Base-by-base conservation (phyloP, 2,888 invertebrate genomes). In the Phasia obesa region DNA sequence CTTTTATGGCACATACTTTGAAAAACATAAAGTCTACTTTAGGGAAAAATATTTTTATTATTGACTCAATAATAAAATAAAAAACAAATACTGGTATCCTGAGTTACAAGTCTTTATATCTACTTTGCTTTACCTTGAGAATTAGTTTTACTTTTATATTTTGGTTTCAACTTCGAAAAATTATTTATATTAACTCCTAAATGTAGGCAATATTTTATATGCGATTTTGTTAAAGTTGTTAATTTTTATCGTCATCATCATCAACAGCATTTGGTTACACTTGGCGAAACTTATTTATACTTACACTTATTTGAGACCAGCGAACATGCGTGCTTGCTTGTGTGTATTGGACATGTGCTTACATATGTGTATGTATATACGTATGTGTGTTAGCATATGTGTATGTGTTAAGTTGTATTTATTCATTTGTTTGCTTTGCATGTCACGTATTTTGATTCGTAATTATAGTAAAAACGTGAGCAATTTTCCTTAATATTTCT, bases 401-500 rank as follows among this genome's bases (percentile, higher is more conserved):
- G 62, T 53, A 5, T 51, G 6, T 64, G 17, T 38, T 74, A 17
- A 49, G n/a, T 57, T 65, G 65, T 59, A 67, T 65, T 75, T 55
- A 62, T 70, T 62, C 62, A 62, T 70, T 81, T 64, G 74, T 82
- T 82, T 78, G 38, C 35, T 67, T 71, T 71, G 62, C 83, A 55
- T 51, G 71, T 83, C 83, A 83, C 83, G 83, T 83, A 83, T 75
- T 83, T 83, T 83, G 65, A 79, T 83, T 83, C 83, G 83, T 83
- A 83, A 83, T 83, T 83, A 83, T 83, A 75, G 83, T 76, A 55
- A 67, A 62, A 71, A 83, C 83, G 83, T 83, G 83, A 79, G 79
- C 75, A 60, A 75, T 75, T 79, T 83, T 42, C 83, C 17, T 42
- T 67, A 83, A 53, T 60, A 75, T 79, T 42, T 79, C 82, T 83